Evolutionary conservation across 2,888 invertebrate genomes (phyloP), one percentile per base, ranked within the genome.

Genomic region (Orthonevra nobilis): DNA sequence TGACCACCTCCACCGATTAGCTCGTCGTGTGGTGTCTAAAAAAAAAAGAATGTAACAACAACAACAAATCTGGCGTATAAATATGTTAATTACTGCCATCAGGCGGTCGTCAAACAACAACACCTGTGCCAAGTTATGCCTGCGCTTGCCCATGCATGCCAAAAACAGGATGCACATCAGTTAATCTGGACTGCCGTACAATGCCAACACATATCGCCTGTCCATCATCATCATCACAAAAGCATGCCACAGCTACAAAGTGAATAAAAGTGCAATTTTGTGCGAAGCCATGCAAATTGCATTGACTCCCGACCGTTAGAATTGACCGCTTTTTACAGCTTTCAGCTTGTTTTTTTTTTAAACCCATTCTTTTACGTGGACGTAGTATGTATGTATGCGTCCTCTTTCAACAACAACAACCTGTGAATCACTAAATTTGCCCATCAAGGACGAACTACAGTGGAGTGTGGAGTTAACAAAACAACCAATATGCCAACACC

Each of bases 121-220:
- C 77, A 73, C 38, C 60, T 66, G 73, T 66, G 64, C 32, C 46
- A 66, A 66, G 72, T 66, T 60, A 60, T 79, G 73, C 60, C 52
- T 73, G 40, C 58, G 15, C 36, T 52, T 20, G 28, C 20, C 40
- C 10, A 52, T 40, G 46, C 48, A 58, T 42, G 73, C 60, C 73
- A 66, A 79, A 79, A 66, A 73, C 77, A 79, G 77, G 77, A 73
- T 79, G 73, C 72, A 73, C 72, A 48, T 79, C 72, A 79, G 77
- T 79, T 79, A 72, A 79, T 79, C 77, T 79, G 40, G 60, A 66
- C 64, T 56, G 38, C 42, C 48, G 64, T 48, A 42, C 42, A 40
- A 26, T 19, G 50, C 34, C 66, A 54, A 48, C 77, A 73, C 72
- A 72, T 44, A 79, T 60, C 74, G 70, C 42, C 28, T 63, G 63